Base-by-base conservation (phyloP, 2,888 invertebrate species). In the Cryptus armator region DNA sequence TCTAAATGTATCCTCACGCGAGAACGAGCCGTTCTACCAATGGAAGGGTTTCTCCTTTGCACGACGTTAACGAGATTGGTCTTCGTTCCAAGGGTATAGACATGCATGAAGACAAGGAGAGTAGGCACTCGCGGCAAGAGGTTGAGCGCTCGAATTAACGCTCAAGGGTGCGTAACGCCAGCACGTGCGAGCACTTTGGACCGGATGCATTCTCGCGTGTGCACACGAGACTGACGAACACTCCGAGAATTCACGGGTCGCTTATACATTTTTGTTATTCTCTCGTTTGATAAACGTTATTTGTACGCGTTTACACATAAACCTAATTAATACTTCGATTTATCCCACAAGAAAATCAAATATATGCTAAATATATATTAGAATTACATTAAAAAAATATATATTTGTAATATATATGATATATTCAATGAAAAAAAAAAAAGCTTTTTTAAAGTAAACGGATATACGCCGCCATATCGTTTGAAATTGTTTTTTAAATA, bases 111-210 rank as follows among this genome's bases (percentile, higher is more conserved):
- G 64, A 75, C 64, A 68, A 62, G 37, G 56, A 72, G 79, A 82
- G 85, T 71, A 62, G 19, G 82, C 71, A 71, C 80, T 64, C 79
- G 51, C 68, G 24, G 51, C 68, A 1, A 29, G 6, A 10, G n/a
- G 2, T 16, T 32, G 74, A 68, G 83, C 78, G 83, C 83, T 85
- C 79, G 85, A 85, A 85, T 85, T 85, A 85, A 82, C 79, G 82
- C 76, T 85, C 76, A 72, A 82, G 82, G 79, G 82, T 82, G 79
- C 82, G 82, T 79, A 67, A 79, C 66, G 67, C 82, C 78, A 82
- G 79, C 85, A 82, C 82, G 85, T 85, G 85, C 85, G 79, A 76
- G 71, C 76, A 85, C 85, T 85, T 85, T 85, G 75, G 59, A 67
- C 79, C 82, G 82, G 85, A 85, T 76, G 85, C 79, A 80, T 76